Percentiles rank a stretch among this genome's conserved stretches.
phyloP scores from a whole-genome alignment of 1,140 invertebrate genomes.

The Cotesia vestalis region DNA sequence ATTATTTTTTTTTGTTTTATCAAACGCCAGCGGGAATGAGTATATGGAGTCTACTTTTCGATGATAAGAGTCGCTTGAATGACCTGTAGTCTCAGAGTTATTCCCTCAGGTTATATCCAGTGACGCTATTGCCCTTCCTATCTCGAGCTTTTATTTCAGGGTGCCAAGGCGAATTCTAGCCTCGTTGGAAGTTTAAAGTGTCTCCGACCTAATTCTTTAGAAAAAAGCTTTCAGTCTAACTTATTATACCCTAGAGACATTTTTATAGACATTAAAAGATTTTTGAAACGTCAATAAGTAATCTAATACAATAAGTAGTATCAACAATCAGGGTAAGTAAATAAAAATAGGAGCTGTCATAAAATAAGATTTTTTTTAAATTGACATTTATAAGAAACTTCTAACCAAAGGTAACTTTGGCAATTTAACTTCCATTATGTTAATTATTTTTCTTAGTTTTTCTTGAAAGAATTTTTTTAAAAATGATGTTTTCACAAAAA shows the following conservation, averaged over 20 bases:
- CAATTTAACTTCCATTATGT: no score
- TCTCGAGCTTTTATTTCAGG: background rate
- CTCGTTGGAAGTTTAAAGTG: conserved; percentile 32
- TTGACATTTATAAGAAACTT: no score
- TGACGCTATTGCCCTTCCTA: conserved; percentile 2
- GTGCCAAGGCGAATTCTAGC: conserved; percentile 18
- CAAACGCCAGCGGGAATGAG: background rate
- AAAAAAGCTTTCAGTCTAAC: conserved; percentile 31
- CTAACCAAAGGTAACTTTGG: no score
- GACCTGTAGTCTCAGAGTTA: background rate
- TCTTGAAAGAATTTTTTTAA: no score
- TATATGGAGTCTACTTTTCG: conserved; percentile 3
- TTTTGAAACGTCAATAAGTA: background rate
- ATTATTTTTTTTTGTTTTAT: conserved; percentile 4
- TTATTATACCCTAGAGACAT: background rate
- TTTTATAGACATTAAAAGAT: conserved; percentile 1
- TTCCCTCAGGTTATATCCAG: conserved; percentile 3
- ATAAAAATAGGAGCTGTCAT: no score
- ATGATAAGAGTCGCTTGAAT: conserved; percentile 24
- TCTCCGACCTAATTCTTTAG: conserved; percentile 35
- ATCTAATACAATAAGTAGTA: background rate
- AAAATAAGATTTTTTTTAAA: no score
- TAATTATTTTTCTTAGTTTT: no score
- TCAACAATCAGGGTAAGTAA: no score
- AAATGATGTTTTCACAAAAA: no score